Conservation (phyloP, 2,113 vertebrate genomes). For the Chroicocephalus ridibundus region DNA sequence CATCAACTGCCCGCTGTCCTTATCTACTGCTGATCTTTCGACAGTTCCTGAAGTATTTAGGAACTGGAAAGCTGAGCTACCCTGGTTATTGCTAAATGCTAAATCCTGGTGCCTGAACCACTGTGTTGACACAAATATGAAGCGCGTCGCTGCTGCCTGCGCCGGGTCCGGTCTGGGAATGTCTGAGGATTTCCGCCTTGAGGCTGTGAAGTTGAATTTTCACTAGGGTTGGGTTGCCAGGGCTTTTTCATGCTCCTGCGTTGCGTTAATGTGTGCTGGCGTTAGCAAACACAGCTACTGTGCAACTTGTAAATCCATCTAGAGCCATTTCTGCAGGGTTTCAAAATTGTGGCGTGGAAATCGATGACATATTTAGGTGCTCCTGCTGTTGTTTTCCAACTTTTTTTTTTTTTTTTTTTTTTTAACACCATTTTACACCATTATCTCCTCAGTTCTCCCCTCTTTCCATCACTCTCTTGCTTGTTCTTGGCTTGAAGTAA, state of each 20-base stretch:
- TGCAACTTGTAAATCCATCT: not conserved
- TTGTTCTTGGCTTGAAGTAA: not conserved
- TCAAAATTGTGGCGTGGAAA: not conserved
- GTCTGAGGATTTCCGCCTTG: not conserved
- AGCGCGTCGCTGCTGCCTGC: not conserved
- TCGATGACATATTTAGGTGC: not conserved
- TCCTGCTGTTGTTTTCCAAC: not conserved
- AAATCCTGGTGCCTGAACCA: not conserved
- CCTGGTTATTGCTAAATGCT: not conserved
- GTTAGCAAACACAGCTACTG: not conserved
- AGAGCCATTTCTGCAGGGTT: not conserved
- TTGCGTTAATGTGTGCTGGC: not conserved
- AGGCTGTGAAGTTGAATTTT: not conserved
- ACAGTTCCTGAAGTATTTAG: not conserved
- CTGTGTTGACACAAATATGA: not conserved
- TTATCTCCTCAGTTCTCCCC: not conserved
- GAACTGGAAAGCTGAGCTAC: not conserved
- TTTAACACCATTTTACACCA: not conserved
- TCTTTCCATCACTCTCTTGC: not conserved
- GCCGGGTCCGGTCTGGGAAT: not conserved
- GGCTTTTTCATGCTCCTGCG: not conserved
- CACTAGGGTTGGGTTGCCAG: not conserved
- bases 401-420: not conserved
- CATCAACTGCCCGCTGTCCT: not conserved
- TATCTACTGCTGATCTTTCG: not conserved